Conservation (phyloP, 2,113 vertebrate species). For the Phalacrocorax pelagicus region DNA sequence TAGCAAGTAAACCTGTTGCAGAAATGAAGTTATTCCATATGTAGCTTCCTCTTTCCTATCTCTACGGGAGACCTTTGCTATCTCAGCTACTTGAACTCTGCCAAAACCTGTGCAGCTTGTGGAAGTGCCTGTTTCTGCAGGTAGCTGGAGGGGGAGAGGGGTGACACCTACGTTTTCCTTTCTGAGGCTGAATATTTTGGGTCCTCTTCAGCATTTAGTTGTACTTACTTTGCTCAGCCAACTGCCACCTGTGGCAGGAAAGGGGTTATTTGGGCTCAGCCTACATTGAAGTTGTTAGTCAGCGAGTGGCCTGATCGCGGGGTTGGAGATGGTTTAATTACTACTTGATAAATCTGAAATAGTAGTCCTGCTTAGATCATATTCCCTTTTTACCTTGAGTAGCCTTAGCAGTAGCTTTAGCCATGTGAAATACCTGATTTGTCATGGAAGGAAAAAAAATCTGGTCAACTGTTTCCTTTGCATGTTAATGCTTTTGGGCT, state of each 20-base stretch:
- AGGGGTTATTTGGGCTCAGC: neutral
- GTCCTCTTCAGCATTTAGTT: neutral
- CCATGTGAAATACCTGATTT: conserved; percentile 48
- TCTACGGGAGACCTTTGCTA: neutral
- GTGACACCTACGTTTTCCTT: neutral
- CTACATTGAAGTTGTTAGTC: neutral
- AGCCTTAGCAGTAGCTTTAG: conserved; percentile 38
- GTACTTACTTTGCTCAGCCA: neutral
- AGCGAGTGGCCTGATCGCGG: neutral
- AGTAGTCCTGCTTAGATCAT: neutral
- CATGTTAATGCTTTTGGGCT: conserved; percentile 59
- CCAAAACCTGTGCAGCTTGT: neutral
- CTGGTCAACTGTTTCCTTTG: conserved; percentile 46
- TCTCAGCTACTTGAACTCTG: neutral
- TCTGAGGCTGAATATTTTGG: neutral
- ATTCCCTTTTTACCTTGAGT: conserved; percentile 21
- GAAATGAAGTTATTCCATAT: neutral
- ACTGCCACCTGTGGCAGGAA: neutral
- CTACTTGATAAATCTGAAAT: neutral
- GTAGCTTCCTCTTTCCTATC: neutral
- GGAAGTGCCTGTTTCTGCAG: neutral
- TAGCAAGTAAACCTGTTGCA: neutral
- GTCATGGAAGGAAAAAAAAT: conserved; percentile 8
- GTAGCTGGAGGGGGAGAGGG: neutral
- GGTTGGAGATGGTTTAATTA: neutral